Conservation (phyloP, 2,888 invertebrate species). For the Ornithoptera alexandrae region DNA sequence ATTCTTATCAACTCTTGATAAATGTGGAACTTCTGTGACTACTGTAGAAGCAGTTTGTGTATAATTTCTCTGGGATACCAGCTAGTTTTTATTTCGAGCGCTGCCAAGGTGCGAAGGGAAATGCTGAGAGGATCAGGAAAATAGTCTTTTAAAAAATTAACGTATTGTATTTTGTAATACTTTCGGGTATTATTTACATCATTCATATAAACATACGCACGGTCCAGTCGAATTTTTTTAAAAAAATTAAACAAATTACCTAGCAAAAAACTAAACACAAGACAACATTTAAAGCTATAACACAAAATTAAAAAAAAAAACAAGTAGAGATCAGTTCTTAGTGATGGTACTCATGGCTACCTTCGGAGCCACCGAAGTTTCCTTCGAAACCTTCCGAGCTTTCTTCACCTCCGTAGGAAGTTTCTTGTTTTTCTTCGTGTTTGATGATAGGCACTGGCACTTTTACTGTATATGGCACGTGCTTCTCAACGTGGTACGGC, state of each 20-base stretch:
- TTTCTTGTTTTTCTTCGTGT: constrained; percentile 53
- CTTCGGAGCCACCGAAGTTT: constrained; percentile 39
- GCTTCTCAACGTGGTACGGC: constrained; percentile 83
- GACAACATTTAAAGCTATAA: constrained; percentile 75
- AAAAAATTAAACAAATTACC: constrained; percentile 46
- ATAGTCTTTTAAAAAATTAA: constrained; percentile 30
- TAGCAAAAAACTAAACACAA: constrained; percentile 63
- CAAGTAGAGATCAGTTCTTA: constrained; percentile 74
- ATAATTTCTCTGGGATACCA: too few relatives aligned
- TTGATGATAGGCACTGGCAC: constrained; percentile 84
- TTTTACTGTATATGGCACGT: constrained; percentile 85
- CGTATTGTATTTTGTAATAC: constrained; percentile 71
- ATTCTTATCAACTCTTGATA: too few relatives aligned
- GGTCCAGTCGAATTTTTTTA: constrained; percentile 54
- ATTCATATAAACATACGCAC: constrained; percentile 45
- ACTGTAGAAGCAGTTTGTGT: too few relatives aligned
- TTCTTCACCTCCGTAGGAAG: constrained; percentile 38
- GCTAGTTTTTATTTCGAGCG: too few relatives aligned
- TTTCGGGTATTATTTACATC: constrained; percentile 70
- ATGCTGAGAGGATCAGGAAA: too few relatives aligned
- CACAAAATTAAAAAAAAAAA: constrained; percentile 41
- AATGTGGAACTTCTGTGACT: too few relatives aligned
- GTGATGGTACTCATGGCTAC: constrained; percentile 65
- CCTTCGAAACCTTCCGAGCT: constrained; percentile 31
- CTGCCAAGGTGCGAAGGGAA: too few relatives aligned